phyloP scores from a whole-genome alignment of 1,140 invertebrate genomes.

The Drosophila obscura region DNA sequence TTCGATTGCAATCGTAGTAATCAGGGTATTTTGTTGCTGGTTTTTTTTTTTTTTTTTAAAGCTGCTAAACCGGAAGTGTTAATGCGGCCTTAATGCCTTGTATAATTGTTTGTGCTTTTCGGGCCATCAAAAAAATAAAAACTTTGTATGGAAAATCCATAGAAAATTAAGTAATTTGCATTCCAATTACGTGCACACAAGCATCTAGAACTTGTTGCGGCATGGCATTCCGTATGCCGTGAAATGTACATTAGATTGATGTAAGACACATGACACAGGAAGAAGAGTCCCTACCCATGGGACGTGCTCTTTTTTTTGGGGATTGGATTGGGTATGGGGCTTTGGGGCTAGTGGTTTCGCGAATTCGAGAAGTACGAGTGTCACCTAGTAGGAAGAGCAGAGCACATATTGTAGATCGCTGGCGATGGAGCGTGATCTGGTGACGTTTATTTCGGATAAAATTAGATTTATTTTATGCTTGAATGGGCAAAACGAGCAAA shows the following conservation, averaged over 20 bases:
- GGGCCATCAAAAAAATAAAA: conserved; percentile 37
- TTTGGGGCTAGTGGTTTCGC: background rate
- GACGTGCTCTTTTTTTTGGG: conserved; percentile 30
- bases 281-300: conserved; percentile 46
- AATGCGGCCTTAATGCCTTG: conserved; percentile 60
- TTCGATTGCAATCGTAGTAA: too few species aligned
- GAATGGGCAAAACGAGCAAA: conserved; percentile 24
- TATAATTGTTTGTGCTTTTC: conserved; percentile 55
- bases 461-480: conserved; percentile 61
- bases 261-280: conserved; percentile 53
- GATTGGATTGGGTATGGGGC: conserved; percentile 9
- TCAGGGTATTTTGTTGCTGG: too few species aligned
- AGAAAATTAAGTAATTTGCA: conserved; percentile 75
- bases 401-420: conserved; percentile 26
- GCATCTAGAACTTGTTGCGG: conserved; percentile 36
- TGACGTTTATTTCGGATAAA: conserved; percentile 42
- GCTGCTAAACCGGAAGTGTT: conserved; percentile 59
- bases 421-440: conserved; percentile 29
- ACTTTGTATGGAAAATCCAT: conserved; percentile 58
- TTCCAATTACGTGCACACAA: conserved; percentile 68
- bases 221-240: conserved; percentile 13
- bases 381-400: background rate
- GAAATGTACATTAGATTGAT: conserved; percentile 51
- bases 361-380: background rate
- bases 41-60: too few species aligned